Base-by-base conservation (phyloP, 2,797 vertebrate genomes). In the Sebastes taczanowskii region DNA sequence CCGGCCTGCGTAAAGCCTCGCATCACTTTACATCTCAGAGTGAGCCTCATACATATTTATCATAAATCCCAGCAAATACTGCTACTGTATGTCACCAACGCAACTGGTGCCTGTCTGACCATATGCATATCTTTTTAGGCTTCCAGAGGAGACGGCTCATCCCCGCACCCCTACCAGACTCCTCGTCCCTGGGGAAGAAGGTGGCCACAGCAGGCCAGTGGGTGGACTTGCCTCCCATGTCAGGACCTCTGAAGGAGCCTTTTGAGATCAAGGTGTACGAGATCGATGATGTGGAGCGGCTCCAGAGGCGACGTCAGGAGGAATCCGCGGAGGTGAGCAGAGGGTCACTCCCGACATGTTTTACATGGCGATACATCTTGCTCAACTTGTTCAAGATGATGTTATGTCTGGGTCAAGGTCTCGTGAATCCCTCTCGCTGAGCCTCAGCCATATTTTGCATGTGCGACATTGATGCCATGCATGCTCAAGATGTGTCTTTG, bases 211-310 rank as follows among this genome's bases (percentile, higher is more conserved):
- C 97, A 1, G 98, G 97, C 78, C 98, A 99, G 59, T 99, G 99
- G 98, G 98, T 99, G 85, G 99, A 98, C 95, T 93, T 99, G 71
- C 98, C 98, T 64, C 98, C 98, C 7, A 96, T 98, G 92, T 96
- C 97, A 5, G 96, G 97, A 87, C 95, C 97, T 20, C 91, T 98
- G 84, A 99, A 99, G 94, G 98, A 99, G 90, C 97, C 98, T 71
- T 99, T 99, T 90, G 98, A 99, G 95, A 99, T 99, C 92, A 99
- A 99, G 94, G 98, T 99, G 92, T 99, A 99, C 34, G 98, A 99
- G 95, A 99, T 99, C 2, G 99, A 99, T 6, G 98, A 99, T 6
- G 97, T 99, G 92, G 97, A 98, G 89, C 95, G 98, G 20, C 95
- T 99, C 81, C 98, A 99, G 93, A 96, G 97, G 85, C 94, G 96